Conservation (phyloP, 2,113 vertebrate genomes). For the Sorex fumeus region DNA sequence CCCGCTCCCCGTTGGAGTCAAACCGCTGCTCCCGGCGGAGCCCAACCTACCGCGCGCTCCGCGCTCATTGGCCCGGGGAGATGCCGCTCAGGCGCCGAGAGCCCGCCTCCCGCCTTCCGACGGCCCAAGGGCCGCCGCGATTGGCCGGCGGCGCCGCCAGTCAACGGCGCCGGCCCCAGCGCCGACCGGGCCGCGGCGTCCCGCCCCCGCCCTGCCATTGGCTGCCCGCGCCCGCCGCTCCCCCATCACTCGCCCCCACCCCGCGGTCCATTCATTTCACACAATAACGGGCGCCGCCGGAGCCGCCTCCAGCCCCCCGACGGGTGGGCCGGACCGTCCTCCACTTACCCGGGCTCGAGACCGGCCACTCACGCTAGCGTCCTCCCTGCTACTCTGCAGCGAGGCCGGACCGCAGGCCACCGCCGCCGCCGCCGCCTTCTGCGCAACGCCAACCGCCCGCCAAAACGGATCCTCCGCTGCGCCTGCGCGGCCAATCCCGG, state of each 20-base stretch:
- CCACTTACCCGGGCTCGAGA: slow-evolving; percentile 82
- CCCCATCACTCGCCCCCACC: slow-evolving; percentile 68
- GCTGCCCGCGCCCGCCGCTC: slow-evolving; percentile 53
- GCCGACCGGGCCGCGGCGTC: slow-evolving; percentile 56
- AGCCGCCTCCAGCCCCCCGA: slow-evolving; percentile 48
- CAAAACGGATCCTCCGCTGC: slow-evolving; percentile 86
- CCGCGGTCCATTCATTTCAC: slow-evolving; percentile 79
- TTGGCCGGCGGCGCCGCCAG: slow-evolving; percentile 73
- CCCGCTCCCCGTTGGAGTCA: slow-evolving; percentile 44
- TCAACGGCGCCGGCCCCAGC: slow-evolving; percentile 62
- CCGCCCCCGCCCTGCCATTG: slow-evolving; percentile 80
- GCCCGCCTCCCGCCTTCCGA: slow-evolving; percentile 73
- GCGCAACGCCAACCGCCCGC: slow-evolving; percentile 88
- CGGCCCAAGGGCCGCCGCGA: slow-evolving; percentile 73
- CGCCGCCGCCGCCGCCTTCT: slow-evolving; percentile 81
- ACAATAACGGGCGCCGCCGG: slow-evolving; percentile 72
- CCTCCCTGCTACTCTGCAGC: slow-evolving; percentile 29
- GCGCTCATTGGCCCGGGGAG: slow-evolving; percentile 69
- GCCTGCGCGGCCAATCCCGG: slow-evolving; percentile 85
- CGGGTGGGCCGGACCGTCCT: slow-evolving; percentile 54
- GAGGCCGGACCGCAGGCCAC: slow-evolving; percentile 71
- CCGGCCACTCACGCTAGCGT: slow-evolving; percentile 76
- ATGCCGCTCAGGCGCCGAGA: slow-evolving; percentile 61
- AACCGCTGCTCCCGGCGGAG: slow-evolving; percentile 12
- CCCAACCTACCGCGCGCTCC: slow-evolving; percentile 82